Base-by-base conservation (phyloP, 2,797 vertebrate genomes). In the Microhierax caerulescens region DNA sequence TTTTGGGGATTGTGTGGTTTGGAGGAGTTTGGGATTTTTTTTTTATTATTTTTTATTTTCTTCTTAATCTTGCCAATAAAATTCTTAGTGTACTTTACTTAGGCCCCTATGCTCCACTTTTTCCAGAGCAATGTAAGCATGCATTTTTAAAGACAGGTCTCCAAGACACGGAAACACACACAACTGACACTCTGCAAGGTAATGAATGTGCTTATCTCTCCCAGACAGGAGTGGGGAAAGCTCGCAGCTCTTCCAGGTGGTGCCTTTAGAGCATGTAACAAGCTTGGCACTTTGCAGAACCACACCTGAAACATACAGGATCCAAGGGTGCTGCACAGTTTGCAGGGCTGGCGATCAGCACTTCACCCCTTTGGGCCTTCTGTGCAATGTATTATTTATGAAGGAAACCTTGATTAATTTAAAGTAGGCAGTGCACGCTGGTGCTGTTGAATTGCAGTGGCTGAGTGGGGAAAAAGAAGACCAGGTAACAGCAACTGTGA, bases 21-120 rank as follows among this genome's bases (percentile, higher is more conserved):
- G 61, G 28, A 70, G 13, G 16, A 43, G 7, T 54, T 54, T 12
- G 22, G 1, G 1, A 20, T 18, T 61, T 39, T 64, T 72, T 12
- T 10, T 13, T 1, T 1, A 21, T 36, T 45, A 7, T 1, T 13
- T 13, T 23, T 20, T 18, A 10, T 47, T 10, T 51, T 45, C 8
- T 25, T 3, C 27, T 32, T 56, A 73, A 34, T 77, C 24, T 64
- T 50, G 32, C 4, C 3, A 61, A 88, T 43, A 65, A 61, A 24
- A 3, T 69, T 69, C 30, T 16, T 27, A 27, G 9, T 6, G 3
- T 61, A n/a, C 34, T 78, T 72, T 73, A 20, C 39, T 63, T 27
- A 19, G 48, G 15, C 70, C 3, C 32, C 6, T 48, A 22, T 32
- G 5, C 2, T 73, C 11, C 13, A 24, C 45, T 61, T 80, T 63